phyloP scores from a whole-genome alignment of 2,113 vertebrate species.

The Formicarius rufipectus region DNA sequence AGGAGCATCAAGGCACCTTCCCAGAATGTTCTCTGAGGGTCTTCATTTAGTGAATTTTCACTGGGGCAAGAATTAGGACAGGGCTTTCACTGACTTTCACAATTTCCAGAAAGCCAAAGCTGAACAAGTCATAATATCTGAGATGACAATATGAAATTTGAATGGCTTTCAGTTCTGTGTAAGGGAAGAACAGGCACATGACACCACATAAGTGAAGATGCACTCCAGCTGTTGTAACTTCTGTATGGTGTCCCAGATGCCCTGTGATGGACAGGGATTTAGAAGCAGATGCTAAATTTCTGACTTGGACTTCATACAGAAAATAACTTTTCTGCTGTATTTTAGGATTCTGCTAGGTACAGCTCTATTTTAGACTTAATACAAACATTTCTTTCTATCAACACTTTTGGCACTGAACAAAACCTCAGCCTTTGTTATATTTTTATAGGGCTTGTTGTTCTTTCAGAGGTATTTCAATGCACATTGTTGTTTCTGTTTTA shows the following conservation, averaged over 20 bases:
- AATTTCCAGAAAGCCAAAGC: background rate
- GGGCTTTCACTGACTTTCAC: background rate
- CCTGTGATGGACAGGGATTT: background rate
- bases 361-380: background rate
- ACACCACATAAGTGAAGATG: background rate
- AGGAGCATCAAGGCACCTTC: background rate
- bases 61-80: background rate
- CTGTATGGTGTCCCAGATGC: background rate
- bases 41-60: background rate
- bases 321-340: background rate
- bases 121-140: background rate
- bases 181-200: background rate
- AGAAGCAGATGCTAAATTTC: background rate
- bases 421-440: background rate
- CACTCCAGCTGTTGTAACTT: background rate
- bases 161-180: background rate
- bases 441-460: background rate
- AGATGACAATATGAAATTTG: background rate
- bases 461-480: constrained; percentile 30
- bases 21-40: background rate
- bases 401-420: background rate
- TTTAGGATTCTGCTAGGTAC: background rate
- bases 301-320: background rate
- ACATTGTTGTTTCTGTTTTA: constrained; percentile 16
- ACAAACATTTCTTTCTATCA: background rate